phyloP scores from a whole-genome alignment of 2,113 vertebrate species.

The Cephalopholis sonnerati region DNA sequence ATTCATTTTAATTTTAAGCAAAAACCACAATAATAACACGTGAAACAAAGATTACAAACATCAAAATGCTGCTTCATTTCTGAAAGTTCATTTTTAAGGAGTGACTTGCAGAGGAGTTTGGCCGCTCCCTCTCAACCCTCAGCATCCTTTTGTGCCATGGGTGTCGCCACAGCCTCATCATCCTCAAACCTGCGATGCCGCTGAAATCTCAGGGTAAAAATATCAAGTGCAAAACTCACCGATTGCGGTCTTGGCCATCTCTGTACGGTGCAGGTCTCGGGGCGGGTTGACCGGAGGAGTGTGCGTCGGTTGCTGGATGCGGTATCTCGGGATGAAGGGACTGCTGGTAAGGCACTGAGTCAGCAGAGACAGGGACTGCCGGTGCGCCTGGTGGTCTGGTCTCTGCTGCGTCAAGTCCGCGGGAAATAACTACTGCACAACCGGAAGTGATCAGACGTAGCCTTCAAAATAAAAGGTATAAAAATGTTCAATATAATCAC shows the following conservation, averaged over 20 bases:
- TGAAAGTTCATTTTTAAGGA: slow-evolving; percentile 7
- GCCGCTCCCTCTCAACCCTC: slow-evolving; percentile 75
- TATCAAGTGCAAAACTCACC: slow-evolving; percentile 77
- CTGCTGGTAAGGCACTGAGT: slow-evolving; percentile 88
- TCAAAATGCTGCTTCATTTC: background rate
- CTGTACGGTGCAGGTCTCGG: slow-evolving; percentile 60
- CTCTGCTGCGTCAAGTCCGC: slow-evolving; percentile 57
- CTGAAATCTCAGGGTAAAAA: background rate
- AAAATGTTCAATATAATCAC: background rate
- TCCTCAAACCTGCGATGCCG: slow-evolving; percentile 43
- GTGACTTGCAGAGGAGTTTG: slow-evolving; percentile 67
- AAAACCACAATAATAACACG: background rate
- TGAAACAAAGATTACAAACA: background rate
- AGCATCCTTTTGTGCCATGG: slow-evolving; percentile 83
- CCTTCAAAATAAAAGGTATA: slow-evolving; percentile 65
- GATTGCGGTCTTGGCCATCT: slow-evolving; percentile 86
- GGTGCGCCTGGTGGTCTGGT: slow-evolving; percentile 76
- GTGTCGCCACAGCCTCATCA: slow-evolving; percentile 74
- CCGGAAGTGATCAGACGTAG: slow-evolving; percentile 4
- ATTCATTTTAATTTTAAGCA: background rate
- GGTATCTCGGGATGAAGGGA: slow-evolving; percentile 73
- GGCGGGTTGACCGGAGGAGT: slow-evolving; percentile 56
- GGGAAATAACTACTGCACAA: slow-evolving; percentile 1
- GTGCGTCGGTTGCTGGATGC: slow-evolving; percentile 71
- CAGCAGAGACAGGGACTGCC: slow-evolving; percentile 82